Conservation (phyloP, 2,797 vertebrate species). For the Neosilurus hyrtlii region DNA sequence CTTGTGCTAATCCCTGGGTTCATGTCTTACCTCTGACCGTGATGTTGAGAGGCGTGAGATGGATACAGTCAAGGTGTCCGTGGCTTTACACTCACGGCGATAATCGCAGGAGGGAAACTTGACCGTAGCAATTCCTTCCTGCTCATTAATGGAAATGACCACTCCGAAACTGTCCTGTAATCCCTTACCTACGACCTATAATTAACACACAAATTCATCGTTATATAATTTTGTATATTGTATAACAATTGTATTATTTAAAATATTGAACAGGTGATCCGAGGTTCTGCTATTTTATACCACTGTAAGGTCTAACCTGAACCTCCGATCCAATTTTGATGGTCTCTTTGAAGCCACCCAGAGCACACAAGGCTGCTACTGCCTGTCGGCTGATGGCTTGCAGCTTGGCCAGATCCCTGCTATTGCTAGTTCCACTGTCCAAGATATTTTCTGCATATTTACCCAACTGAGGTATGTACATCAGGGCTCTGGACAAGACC, state of each 20-base stretch:
- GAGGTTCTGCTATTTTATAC: not conserved
- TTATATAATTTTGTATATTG: no score
- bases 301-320: slow-evolving; percentile 76
- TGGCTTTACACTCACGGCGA: slow-evolving; percentile 90
- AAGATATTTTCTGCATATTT: slow-evolving; percentile 96
- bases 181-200: slow-evolving; percentile 92
- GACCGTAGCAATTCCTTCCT: slow-evolving; percentile 97
- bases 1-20: not conserved
- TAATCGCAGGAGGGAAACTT: slow-evolving; percentile 91
- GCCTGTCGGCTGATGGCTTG: slow-evolving; percentile 94
- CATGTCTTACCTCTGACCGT: slow-evolving; percentile 86
- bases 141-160: slow-evolving; percentile 97
- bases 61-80: slow-evolving; percentile 90
- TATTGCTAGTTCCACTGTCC: slow-evolving; percentile 92
- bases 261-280: not conserved
- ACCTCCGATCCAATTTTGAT: slow-evolving; percentile 99
- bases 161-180: slow-evolving; percentile 90
- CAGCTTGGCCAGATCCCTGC: slow-evolving; percentile 90
- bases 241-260: not conserved
- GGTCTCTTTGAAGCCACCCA: slow-evolving; percentile 97
- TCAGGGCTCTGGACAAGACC: slow-evolving; percentile 93
- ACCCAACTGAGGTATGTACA: slow-evolving; percentile 97
- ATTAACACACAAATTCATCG: not conserved
- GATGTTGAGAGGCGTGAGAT: slow-evolving; percentile 95
- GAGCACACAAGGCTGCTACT: slow-evolving; percentile 94